Conservation (phyloP, 37 sponge, comb jelly and placozoan species). For the Corticium candelabrum region DNA sequence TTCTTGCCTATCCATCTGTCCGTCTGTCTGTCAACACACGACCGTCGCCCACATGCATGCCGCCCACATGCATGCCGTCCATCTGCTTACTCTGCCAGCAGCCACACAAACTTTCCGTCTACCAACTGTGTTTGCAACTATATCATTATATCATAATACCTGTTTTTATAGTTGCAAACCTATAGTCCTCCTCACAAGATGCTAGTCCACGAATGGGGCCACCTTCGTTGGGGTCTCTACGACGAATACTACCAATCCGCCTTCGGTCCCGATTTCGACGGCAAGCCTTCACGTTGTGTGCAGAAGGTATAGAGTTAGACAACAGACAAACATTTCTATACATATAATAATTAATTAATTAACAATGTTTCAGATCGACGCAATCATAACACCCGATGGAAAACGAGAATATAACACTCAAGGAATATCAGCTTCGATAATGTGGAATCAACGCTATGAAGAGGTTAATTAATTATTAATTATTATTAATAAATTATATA, state of each 20-base stretch:
- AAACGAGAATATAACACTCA: not conserved
- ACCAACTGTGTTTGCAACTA: too few species aligned
- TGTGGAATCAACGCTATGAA: slow-evolving; percentile 1
- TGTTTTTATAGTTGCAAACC: not conserved
- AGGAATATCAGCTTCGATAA: not conserved
- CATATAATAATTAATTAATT: too few species aligned
- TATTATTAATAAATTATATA: too few species aligned
- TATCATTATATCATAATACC: too few species aligned
- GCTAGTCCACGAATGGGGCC: slow-evolving; percentile 19
- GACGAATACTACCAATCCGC: slow-evolving; percentile 13
- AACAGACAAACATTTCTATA: not conserved
- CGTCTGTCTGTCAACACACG: too few species aligned
- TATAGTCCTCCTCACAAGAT: not conserved
- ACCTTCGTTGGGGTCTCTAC: slow-evolving; percentile 9
- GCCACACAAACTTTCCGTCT: too few species aligned
- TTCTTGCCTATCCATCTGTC: too few species aligned
- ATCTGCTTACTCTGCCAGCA: too few species aligned
- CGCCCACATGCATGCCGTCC: too few species aligned
- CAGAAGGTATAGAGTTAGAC: not conserved
- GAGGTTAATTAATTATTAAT: too few species aligned
- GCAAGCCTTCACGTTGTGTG: not conserved
- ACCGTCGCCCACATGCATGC: too few species aligned
- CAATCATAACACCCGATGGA: not conserved
- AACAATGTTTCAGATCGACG: not conserved
- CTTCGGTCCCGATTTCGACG: not conserved